Conservation (phyloP, 2,888 invertebrate species). For the Scaptomyza parva region DNA sequence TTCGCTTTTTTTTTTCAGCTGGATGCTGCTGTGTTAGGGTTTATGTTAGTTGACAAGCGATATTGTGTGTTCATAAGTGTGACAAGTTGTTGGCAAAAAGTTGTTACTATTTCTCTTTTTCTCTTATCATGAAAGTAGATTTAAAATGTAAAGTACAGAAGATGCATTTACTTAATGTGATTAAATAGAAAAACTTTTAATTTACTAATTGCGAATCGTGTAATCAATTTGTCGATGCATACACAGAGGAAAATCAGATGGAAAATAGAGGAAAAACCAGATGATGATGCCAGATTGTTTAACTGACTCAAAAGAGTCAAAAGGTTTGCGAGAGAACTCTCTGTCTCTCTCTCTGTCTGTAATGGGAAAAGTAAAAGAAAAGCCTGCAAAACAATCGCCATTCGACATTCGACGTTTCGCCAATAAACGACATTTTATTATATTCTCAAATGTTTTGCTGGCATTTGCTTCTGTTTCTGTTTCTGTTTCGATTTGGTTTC, state of each 20-base stretch:
- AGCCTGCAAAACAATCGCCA: conserved; percentile 52
- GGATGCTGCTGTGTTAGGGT: background rate
- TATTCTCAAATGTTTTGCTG: conserved; percentile 52
- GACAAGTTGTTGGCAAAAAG: conserved; percentile 87
- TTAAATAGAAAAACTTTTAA: conserved; percentile 12
- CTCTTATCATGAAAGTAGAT: too few relatives aligned
- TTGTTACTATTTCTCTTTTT: too few relatives aligned
- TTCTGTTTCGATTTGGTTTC: background rate
- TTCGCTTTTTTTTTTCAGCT: background rate
- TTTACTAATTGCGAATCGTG: conserved; percentile 45
- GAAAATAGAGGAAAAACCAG: too few relatives aligned
- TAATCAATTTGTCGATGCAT: background rate
- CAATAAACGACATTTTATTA: conserved; percentile 78
- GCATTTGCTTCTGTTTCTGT: conserved; percentile 20
- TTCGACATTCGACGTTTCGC: conserved; percentile 43
- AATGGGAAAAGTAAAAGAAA: conserved; percentile 14
- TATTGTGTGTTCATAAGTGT: conserved; percentile 77
- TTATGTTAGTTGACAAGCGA: conserved; percentile 85
- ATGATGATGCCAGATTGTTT: background rate
- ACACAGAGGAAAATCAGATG: conserved; percentile 3
- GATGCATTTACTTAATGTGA: too few relatives aligned
- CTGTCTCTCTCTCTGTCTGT: too few relatives aligned
- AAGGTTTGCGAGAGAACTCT: too few relatives aligned
- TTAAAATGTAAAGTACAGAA: too few relatives aligned
- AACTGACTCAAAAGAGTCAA: conserved; percentile 4